phyloP scores from a whole-genome alignment of 2,888 invertebrate species.

The Drosophila fungiperda region DNA sequence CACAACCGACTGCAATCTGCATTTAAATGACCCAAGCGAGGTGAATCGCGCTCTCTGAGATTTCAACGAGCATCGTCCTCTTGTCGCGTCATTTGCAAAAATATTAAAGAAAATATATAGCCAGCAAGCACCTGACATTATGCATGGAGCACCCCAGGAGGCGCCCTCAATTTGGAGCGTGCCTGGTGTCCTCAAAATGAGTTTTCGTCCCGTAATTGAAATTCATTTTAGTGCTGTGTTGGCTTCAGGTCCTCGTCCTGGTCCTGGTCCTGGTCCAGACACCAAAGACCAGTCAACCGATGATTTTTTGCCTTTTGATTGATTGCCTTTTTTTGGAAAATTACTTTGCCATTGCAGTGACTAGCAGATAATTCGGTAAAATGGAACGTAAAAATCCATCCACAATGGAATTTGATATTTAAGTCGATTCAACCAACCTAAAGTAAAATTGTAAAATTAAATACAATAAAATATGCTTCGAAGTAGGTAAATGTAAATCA shows the following conservation, averaged over 20 bases:
- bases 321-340: conserved; percentile 41
- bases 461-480: background rate
- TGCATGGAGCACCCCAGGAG: conserved; percentile 44
- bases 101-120: conserved; percentile 60
- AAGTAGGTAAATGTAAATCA: background rate
- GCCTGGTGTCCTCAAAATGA: conserved; percentile 49
- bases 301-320: conserved; percentile 43
- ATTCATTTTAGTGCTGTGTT: conserved; percentile 46
- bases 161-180: conserved; percentile 41
- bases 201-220: conserved; percentile 56
- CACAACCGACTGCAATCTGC: conserved; percentile 74
- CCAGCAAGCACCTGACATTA: conserved; percentile 56
- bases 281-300: conserved; percentile 26
- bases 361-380: conserved; percentile 8
- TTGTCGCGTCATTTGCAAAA: conserved; percentile 76
- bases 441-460: background rate
- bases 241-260: conserved; percentile 4
- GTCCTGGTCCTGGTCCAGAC: conserved; percentile 3
- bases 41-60: conserved; percentile 58
- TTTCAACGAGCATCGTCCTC: conserved; percentile 58
- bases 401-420: background rate
- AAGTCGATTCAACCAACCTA: background rate
- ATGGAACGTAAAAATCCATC: background rate
- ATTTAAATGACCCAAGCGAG: conserved; percentile 75
- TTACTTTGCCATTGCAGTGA: conserved; percentile 23